phyloP scores from a whole-genome alignment of 2,888 invertebrate species.

The Lycocerus yunnanus region DNA sequence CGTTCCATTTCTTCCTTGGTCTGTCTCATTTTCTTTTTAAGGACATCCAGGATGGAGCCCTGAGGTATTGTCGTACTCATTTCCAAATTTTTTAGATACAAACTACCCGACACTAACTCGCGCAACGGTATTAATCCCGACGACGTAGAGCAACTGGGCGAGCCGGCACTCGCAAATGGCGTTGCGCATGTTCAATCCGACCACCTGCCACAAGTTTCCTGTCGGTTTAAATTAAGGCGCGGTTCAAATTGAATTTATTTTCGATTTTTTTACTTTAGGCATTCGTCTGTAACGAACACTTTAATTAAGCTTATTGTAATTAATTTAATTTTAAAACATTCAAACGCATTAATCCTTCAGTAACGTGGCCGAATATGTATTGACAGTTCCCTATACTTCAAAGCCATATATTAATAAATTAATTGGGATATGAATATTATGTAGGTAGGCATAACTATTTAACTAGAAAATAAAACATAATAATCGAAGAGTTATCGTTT shows the following conservation, averaged over 20 bases:
- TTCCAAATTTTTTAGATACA: slow-evolving; percentile 37
- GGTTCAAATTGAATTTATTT: slow-evolving; percentile 20
- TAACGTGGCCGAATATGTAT: not conserved
- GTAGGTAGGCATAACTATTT: no score
- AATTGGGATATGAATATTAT: no score
- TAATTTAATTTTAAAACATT: not conserved
- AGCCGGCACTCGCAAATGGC: slow-evolving; percentile 53
- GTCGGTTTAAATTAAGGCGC: slow-evolving; percentile 33
- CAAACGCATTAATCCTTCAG: not conserved
- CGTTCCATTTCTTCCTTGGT: slow-evolving; percentile 99
- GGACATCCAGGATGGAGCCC: slow-evolving; percentile 92
- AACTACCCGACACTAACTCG: slow-evolving; percentile 33
- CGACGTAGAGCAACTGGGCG: slow-evolving; percentile 52
- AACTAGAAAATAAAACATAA: not conserved
- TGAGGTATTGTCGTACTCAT: slow-evolving; percentile 91
- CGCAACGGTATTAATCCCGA: slow-evolving; percentile 31
- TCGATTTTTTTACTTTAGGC: slow-evolving; percentile 15
- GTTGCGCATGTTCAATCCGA: slow-evolving; percentile 46
- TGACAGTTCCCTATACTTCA: not conserved
- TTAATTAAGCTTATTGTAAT: not conserved
- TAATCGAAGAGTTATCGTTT: not conserved
- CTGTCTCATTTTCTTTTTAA: slow-evolving; percentile 99
- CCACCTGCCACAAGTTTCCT: slow-evolving; percentile 45
- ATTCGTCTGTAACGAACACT: slow-evolving; percentile 3
- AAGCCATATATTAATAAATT: not conserved